Evolutionary conservation across 2,888 invertebrate genomes (phyloP).

Genomic region (Papilio demoleus): DNA sequence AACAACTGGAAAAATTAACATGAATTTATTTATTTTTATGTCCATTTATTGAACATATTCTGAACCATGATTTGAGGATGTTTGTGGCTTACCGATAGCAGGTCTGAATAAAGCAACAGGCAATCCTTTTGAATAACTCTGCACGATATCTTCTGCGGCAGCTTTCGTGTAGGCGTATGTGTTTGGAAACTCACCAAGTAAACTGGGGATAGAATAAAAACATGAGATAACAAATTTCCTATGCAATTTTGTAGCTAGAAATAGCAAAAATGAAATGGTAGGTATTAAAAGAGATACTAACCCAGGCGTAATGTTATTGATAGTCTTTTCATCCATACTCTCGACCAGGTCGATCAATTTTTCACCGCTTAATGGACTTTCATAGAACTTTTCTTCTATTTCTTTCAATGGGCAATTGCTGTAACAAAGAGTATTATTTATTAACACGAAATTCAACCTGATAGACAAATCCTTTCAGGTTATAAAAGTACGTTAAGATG

Average conservation of each 20-base stretch:
- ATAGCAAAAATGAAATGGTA: background rate
- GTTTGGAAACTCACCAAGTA: conserved; percentile 92
- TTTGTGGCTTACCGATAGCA: conserved; percentile 89
- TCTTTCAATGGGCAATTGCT: conserved; percentile 88
- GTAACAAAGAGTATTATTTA: conserved; percentile 44
- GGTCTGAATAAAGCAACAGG: conserved; percentile 94
- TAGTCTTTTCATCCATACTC: conserved; percentile 86
- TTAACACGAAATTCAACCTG: background rate
- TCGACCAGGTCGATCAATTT: conserved; percentile 87
- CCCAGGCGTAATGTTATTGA: conserved; percentile 88
- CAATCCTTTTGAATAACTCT: conserved; percentile 87
- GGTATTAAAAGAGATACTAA: conserved; percentile 59
- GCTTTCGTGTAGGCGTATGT: conserved; percentile 98
- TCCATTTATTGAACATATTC: no score
- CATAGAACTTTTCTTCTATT: conserved; percentile 86
- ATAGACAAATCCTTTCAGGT: background rate
- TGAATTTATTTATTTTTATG: no score
- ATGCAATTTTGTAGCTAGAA: background rate
- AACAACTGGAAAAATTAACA: conserved; percentile 69
- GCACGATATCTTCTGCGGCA: conserved; percentile 92
- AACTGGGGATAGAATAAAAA: conserved; percentile 62
- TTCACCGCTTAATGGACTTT: conserved; percentile 71
- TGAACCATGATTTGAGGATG: no score
- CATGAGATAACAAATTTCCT: background rate
- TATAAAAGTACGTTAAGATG: background rate